Conservation (phyloP, 2,888 invertebrate genomes). For the Pinctada fucata region DNA sequence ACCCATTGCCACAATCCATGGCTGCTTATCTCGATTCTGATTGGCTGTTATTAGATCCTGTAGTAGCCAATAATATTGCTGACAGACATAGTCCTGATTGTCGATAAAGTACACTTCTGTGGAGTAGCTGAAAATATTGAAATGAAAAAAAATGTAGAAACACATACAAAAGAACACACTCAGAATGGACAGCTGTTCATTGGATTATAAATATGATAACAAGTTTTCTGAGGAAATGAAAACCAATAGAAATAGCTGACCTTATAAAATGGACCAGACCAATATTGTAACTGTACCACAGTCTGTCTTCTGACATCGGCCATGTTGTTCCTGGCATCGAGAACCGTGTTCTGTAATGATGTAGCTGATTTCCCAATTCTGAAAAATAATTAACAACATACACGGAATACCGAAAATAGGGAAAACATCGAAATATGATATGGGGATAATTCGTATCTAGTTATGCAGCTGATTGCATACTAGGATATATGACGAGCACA, state of each 20-base stretch:
- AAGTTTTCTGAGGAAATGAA: background rate
- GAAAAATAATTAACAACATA: constrained; percentile 3
- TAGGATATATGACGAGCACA: background rate
- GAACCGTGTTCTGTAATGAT: constrained; percentile 63
- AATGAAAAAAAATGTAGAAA: constrained; percentile 18
- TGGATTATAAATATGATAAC: background rate
- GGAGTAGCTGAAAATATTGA: constrained; percentile 57
- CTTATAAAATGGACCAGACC: constrained; percentile 67
- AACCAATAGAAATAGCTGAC: constrained; percentile 32
- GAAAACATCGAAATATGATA: too few species aligned
- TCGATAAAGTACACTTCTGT: constrained; percentile 64
- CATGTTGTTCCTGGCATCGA: constrained; percentile 67
- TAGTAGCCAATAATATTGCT: constrained; percentile 65
- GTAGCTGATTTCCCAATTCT: constrained; percentile 50
- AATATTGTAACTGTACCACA: constrained; percentile 73
- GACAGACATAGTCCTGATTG: constrained; percentile 82
- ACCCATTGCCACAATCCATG: constrained; percentile 75
- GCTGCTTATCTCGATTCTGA: constrained; percentile 54
- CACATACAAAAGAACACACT: background rate
- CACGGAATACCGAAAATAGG: too few species aligned
- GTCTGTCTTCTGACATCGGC: constrained; percentile 66
- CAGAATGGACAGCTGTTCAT: background rate
- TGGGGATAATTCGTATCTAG: background rate
- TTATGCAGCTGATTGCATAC: background rate
- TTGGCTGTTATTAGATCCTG: constrained; percentile 67